Conservation (phyloP, 2,113 vertebrate species). For the Athene cunicularia region DNA sequence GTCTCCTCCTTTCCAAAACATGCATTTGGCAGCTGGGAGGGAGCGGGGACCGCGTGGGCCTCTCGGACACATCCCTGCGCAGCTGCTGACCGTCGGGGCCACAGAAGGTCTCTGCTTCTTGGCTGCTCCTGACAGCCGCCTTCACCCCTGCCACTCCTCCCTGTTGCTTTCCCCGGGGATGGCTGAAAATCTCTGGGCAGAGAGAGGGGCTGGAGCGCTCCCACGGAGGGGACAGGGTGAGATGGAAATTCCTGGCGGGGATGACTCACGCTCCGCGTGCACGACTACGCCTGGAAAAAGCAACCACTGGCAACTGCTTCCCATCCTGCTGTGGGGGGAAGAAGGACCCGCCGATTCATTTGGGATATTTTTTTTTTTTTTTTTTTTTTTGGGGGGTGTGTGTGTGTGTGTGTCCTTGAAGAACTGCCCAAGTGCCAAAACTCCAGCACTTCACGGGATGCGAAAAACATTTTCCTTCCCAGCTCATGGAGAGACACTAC, state of each 20-base stretch:
- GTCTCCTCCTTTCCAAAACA: not conserved
- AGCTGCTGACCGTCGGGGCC: not conserved
- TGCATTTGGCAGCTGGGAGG: not conserved
- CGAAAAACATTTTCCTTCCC: not conserved
- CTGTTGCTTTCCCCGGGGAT: rapidly evolving
- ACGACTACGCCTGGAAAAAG: not conserved
- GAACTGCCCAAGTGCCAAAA: not conserved
- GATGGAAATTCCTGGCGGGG: constrained; percentile 3
- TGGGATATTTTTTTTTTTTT: not conserved
- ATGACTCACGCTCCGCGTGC: not conserved
- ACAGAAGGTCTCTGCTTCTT: not conserved
- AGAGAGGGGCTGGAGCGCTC: not conserved
- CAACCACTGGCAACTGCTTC: not conserved
- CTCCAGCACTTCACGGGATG: not conserved
- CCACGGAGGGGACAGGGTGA: not conserved
- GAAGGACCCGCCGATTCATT: not conserved
- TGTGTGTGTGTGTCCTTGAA: not conserved
- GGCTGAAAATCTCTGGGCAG: not conserved
- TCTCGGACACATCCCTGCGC: not conserved
- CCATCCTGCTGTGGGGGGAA: not conserved
- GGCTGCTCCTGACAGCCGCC: not conserved
- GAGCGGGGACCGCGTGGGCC: not conserved
- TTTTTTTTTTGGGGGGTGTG: too few species aligned
- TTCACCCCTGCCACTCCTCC: not conserved
- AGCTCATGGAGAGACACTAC: not conserved